phyloP scores from a whole-genome alignment of 2,113 vertebrate genomes.

The Oreochromis spilurus region DNA sequence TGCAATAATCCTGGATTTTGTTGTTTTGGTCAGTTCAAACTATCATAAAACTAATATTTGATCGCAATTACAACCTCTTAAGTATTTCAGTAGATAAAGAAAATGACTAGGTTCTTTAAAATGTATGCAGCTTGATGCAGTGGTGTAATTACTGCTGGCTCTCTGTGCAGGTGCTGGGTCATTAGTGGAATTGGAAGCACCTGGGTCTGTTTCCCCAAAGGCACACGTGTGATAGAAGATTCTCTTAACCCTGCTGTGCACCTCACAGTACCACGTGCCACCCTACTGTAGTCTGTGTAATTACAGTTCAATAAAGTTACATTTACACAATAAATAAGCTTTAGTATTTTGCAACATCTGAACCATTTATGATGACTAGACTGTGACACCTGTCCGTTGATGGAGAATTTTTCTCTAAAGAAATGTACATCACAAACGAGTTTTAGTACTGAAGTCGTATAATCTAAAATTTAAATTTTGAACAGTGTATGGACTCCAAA shows the following conservation, averaged over 20 bases:
- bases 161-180: background rate
- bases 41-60: background rate
- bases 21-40: background rate
- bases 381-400: background rate
- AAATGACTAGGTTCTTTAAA: background rate
- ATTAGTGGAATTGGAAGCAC: background rate
- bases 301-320: background rate
- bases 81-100: background rate
- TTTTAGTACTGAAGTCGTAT: background rate
- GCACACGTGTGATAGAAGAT: background rate
- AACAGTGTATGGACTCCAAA: background rate
- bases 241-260: background rate
- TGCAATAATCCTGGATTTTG: background rate
- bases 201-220: background rate
- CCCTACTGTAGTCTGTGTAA: background rate
- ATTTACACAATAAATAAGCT: background rate
- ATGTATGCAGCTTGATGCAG: background rate
- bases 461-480: accelerated
- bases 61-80: background rate
- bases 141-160: background rate
- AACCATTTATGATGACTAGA: background rate
- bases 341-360: background rate
- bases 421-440: background rate
- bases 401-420: background rate
- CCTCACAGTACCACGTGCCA: background rate